Base-by-base conservation (phyloP, 2,888 invertebrate genomes). In the Tetrapedia diversipes region DNA sequence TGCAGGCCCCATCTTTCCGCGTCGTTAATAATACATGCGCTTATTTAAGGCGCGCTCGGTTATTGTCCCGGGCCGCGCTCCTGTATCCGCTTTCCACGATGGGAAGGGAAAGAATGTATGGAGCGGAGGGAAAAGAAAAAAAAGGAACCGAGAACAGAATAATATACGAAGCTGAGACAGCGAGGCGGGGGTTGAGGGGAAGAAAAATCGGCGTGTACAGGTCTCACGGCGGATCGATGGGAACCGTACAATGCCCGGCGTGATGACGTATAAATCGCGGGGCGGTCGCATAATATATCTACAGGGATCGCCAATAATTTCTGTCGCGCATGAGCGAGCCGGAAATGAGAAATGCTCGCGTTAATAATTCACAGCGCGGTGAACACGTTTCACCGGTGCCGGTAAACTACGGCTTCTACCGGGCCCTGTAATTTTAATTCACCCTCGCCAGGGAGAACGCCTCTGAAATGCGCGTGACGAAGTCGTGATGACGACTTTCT, bases 331-430 rank as follows among this genome's bases (percentile, higher is more conserved):
- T 57, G 74, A 47, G 61, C 70, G 57, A 32, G 39, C 54, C 77
- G 70, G 77, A 77, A 78, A 77, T 77, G 77, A 78, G 77, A 78
- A 77, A 77, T 64, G 77, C 70, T 61, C 70, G 71, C 77, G 77
- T 78, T 77, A 78, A 78, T 78, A 78, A 78, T 78, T 78, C 77
- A 69, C 69, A 56, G 19, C 14, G 77, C 49, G 77, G 69, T 61
- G 69, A 69, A 69, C 77, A 65, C 76, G 77, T 75, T 77, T 64
- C 68, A 34, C 64, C n/a, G 43, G 47, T 7, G 19, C 41, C 32
- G 69, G 69, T 60, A 37, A 76, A 69, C 77, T 65, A 65, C 65
- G 56, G 41, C 22, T 56, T 47, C 54, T 54, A 24, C 4, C 41
- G 68, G 39, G 24, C 59, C 32, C 59, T 69, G 64, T 76, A 76